Evolutionary conservation across 1,140 invertebrate species (phyloP).

Genomic region (Brachionus calyciflorus): DNA sequence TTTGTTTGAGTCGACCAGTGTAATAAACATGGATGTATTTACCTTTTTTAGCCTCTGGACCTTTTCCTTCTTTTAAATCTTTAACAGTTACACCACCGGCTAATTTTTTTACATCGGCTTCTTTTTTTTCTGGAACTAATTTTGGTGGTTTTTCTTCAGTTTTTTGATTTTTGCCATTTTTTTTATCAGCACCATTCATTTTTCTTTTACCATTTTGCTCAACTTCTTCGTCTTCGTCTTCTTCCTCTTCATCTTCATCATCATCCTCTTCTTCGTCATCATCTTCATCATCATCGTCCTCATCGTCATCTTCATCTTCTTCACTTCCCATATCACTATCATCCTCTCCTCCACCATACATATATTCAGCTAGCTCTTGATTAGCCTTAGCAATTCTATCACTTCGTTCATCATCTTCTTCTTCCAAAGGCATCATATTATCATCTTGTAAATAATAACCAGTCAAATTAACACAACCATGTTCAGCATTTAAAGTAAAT

Average conservation of each 20-base stretch:
- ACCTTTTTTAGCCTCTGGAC: conserved; percentile 39
- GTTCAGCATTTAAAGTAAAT: background rate
- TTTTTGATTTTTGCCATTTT: conserved; percentile 6
- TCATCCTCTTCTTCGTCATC: conserved; percentile 36
- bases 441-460: conserved; percentile 43
- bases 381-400: conserved; percentile 26
- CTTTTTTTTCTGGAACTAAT: background rate
- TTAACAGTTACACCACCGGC: background rate
- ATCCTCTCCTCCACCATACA: background rate
- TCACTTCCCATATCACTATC: background rate
- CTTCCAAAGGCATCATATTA: background rate
- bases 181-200: background rate
- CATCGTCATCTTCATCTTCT: background rate
- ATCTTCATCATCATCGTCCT: conserved; percentile 7
- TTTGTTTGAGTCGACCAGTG: conserved; percentile 23
- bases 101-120: conserved; percentile 18
- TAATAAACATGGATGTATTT: conserved; percentile 44
- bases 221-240: background rate
- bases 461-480: conserved; percentile 31
- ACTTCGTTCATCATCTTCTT: background rate
- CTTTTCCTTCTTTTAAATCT: conserved; percentile 13
- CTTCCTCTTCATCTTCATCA: conserved; percentile 5
- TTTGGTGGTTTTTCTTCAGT: conserved; percentile 1
- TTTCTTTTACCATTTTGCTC: background rate
- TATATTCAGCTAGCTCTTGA: conserved; percentile 4